phyloP scores from a whole-genome alignment of 2,113 vertebrate species.

The Periophthalmodon schlosseri region DNA sequence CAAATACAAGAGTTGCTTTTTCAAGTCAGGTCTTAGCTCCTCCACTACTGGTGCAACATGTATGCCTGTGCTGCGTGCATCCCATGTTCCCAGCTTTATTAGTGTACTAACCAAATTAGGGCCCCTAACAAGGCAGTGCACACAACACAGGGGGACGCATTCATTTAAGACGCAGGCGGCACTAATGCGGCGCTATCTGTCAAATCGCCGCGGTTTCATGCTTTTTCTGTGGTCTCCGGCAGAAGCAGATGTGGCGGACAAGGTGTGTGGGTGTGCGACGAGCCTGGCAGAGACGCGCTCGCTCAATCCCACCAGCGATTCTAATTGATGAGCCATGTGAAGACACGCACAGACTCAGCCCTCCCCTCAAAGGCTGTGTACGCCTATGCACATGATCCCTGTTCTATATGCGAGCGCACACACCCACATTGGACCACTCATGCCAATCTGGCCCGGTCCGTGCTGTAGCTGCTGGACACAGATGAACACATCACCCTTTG shows the following conservation, averaged over 20 bases:
- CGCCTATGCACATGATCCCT: slow-evolving; percentile 30
- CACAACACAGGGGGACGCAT: slow-evolving; percentile 59
- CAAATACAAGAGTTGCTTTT: slow-evolving; percentile 14
- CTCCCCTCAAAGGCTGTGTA: slow-evolving; percentile 30
- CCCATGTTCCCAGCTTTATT: slow-evolving; percentile 62
- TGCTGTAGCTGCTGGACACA: slow-evolving; percentile 65
- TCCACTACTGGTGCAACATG: slow-evolving; percentile 7
- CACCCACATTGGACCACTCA: slow-evolving; percentile 17
- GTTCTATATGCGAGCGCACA: slow-evolving; percentile 35
- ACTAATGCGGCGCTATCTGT: slow-evolving; percentile 63
- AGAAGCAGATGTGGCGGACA: slow-evolving; percentile 52
- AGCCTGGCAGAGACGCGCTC: slow-evolving; percentile 50
- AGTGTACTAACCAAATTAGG: slow-evolving; percentile 65
- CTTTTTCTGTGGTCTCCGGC: slow-evolving; percentile 22
- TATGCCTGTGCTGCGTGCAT: slow-evolving; percentile 42
- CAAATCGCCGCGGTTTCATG: slow-evolving; percentile 36
- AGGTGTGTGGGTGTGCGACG: slow-evolving; percentile 58
- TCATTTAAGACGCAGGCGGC: slow-evolving; percentile 53
- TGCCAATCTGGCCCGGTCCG: slow-evolving; percentile 51
- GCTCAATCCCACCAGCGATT: slow-evolving; percentile 55
- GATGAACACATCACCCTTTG: slow-evolving; percentile 75
- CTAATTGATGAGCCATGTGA: slow-evolving; percentile 62
- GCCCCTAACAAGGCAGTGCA: slow-evolving; percentile 61
- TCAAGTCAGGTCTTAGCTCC: slow-evolving; percentile 5
- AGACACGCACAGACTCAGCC: slow-evolving; percentile 22